Evolutionary conservation across 2,888 invertebrate genomes (phyloP).

Genomic region (Pterostichus niger): DNA sequence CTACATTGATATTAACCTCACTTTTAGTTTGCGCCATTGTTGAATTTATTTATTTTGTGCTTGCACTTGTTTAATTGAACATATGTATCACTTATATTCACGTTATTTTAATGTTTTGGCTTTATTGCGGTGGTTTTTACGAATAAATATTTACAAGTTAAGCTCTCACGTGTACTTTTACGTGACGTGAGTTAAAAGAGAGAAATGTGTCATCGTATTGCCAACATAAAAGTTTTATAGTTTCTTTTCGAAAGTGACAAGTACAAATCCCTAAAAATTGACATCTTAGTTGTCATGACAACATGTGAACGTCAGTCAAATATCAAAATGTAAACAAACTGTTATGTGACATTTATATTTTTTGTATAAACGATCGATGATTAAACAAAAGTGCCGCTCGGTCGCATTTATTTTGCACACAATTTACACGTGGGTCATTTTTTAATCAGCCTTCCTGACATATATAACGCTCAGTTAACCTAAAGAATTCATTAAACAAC

Average conservation of each 20-base stretch:
- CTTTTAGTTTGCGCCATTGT: constrained; percentile 72
- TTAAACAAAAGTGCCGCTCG: constrained; percentile 63
- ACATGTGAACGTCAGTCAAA: constrained; percentile 72
- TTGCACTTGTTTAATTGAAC: constrained; percentile 6
- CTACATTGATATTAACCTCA: constrained; percentile 79
- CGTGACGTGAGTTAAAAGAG: constrained; percentile 45
- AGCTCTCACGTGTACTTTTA: constrained; percentile 43
- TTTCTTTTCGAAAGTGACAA: not conserved
- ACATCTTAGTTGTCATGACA: constrained; percentile 70
- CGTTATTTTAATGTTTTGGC: constrained; percentile 24
- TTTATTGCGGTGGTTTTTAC: constrained; percentile 24
- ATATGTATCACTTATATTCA: constrained; percentile 24
- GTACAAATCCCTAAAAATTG: constrained; percentile 13
- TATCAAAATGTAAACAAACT: constrained; percentile 73
- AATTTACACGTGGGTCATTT: constrained; percentile 46
- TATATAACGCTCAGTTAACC: constrained; percentile 14
- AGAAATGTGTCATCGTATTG: constrained; percentile 34
- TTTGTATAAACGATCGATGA: constrained; percentile 63
- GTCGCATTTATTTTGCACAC: constrained; percentile 57
- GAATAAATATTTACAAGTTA: constrained; percentile 32
- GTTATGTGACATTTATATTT: constrained; percentile 67
- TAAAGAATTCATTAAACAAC: constrained; percentile 23
- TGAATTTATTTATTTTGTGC: constrained; percentile 33
- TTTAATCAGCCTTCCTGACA: constrained; percentile 31
- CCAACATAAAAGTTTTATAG: constrained; percentile 49